Percentiles rank a stretch among this genome's conserved stretches.
Conservation (phyloP, 2,113 vertebrate species). For the Syngnathus floridae region DNA sequence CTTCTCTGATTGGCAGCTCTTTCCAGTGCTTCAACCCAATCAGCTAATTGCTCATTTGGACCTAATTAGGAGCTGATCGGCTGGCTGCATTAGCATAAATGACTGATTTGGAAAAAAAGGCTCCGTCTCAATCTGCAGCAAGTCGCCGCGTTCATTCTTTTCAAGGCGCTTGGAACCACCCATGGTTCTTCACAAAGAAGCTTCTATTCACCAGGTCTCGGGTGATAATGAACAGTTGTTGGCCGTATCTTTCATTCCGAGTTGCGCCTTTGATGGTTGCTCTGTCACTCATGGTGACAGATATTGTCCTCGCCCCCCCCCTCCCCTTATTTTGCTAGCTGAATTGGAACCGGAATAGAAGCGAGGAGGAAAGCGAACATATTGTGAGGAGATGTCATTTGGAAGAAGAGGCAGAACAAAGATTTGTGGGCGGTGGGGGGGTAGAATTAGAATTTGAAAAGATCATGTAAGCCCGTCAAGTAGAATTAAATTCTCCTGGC, state of each 20-base stretch:
- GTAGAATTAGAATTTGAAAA: not conserved
- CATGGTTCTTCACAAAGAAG: conserved; percentile 39
- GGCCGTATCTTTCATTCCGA: conserved; percentile 50
- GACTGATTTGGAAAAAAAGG: conserved; percentile 31
- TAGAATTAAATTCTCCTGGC: not conserved
- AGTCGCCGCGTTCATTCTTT: conserved; percentile 28
- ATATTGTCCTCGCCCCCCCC: conserved; percentile 41
- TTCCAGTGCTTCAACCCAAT: conserved; percentile 45
- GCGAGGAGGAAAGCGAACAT: conserved; percentile 32
- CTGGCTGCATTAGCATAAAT: conserved; percentile 53
- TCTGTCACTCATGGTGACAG: conserved; percentile 56
- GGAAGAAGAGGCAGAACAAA: conserved; percentile 6
- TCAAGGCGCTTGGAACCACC: conserved; percentile 32
- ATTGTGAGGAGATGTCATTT: conserved; percentile 50
- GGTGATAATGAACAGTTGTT: conserved; percentile 44
- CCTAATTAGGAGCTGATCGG: conserved; percentile 50
- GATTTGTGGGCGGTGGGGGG: not conserved
- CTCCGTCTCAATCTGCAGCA: conserved; percentile 33
- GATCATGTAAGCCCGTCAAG: not conserved
- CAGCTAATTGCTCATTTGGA: conserved; percentile 60
- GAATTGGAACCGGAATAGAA: conserved; percentile 54
- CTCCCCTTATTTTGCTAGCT: conserved; percentile 37
- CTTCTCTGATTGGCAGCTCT: conserved; percentile 47
- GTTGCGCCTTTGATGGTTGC: conserved; percentile 36
- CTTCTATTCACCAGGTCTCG: conserved; percentile 21